Evolutionary conservation across 2,797 vertebrate genomes (phyloP).

Genomic region (Uromys caudimaculatus): DNA sequence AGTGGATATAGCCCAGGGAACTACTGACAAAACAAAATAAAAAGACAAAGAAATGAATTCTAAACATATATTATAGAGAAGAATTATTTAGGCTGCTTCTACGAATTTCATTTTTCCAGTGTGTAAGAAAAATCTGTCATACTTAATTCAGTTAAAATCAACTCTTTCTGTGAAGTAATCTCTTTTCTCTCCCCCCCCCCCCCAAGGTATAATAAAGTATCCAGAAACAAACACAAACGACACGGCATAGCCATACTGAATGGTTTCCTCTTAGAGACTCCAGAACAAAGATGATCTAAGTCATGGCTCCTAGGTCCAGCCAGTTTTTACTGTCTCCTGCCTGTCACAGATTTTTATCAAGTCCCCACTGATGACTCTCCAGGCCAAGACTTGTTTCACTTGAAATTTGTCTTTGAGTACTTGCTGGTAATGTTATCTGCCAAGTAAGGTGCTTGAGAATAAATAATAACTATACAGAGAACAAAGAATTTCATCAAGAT

Average conservation of each 20-base stretch:
- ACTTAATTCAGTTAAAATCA: conserved; percentile 28
- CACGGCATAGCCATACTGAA: not conserved
- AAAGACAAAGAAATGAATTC: not conserved
- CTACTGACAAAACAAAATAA: not conserved
- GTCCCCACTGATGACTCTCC: conserved; percentile 27
- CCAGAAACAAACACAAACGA: not conserved
- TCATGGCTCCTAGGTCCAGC: not conserved
- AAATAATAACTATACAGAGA: not conserved
- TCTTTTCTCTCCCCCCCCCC: not conserved
- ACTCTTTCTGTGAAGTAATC: not conserved
- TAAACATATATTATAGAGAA: not conserved
- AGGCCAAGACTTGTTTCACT: conserved; percentile 35
- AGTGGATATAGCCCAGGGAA: not conserved
- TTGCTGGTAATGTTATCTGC: not conserved
- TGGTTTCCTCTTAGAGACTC: not conserved
- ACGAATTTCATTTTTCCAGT: not conserved
- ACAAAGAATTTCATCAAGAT: not conserved
- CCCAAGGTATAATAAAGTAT: not conserved
- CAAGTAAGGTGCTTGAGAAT: not conserved
- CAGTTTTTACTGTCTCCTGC: not conserved
- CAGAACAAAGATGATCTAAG: not conserved
- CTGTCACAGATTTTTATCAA: conserved; percentile 26
- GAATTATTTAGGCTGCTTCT: not conserved
- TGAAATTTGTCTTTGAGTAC: not conserved
- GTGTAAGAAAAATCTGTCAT: conserved; percentile 12